Evolutionary conservation across 1,140 invertebrate species (phyloP), one percentile per base, ranked within the genome.

Genomic region (Portunus trituberculatus): DNA sequence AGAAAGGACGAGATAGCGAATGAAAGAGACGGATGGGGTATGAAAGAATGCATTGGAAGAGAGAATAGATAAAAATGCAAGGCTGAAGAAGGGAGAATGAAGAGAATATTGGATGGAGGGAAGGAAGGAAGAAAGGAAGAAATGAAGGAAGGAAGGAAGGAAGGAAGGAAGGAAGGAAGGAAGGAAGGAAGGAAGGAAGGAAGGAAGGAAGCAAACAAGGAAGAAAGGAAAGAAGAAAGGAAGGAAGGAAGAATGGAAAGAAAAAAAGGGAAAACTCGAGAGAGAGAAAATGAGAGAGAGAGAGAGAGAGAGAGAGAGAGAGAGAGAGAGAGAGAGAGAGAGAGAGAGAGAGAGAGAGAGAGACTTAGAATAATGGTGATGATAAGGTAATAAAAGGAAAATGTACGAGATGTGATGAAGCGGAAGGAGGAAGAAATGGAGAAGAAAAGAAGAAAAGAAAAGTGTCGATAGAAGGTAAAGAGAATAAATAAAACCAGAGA

Each of bases 291-390:
- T 25, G 28, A 29, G 28, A 29, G 28, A 29, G 28, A 86, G 83
- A 86, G 83, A 86, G 28, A 86, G 83, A 86, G 83, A 86, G 83
- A 86, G 83, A 86, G 83, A 86, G 83, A 86, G 83, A 86, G n/a
- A 31, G n/a, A 86, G 83, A 86, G 83, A 86, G 83, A 86, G 20
- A 86, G 83, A 86, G 83, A 86, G 83, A 86, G n/a, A 86, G 83
- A 86, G 83, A 86, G 83, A 90, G 88, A 90, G 32, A 90, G 32
- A 90, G 32, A 90, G 12, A 90, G 32, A 90, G 32, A 90, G 12
- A 90, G 32, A 90, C n/a, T 46, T 8, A 90, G 25, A 46, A 39
- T 32, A 20, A 46, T 10, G 10, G 32, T 45, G 32, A 46, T 14
- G 4, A n/a, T 90, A n/a, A 46, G 28, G 39, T n/a, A 20, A 6